Evolutionary conservation across 2,888 invertebrate species (phyloP), one percentile per base, ranked within the genome.

Genomic region (Mythimna albipuncta): DNA sequence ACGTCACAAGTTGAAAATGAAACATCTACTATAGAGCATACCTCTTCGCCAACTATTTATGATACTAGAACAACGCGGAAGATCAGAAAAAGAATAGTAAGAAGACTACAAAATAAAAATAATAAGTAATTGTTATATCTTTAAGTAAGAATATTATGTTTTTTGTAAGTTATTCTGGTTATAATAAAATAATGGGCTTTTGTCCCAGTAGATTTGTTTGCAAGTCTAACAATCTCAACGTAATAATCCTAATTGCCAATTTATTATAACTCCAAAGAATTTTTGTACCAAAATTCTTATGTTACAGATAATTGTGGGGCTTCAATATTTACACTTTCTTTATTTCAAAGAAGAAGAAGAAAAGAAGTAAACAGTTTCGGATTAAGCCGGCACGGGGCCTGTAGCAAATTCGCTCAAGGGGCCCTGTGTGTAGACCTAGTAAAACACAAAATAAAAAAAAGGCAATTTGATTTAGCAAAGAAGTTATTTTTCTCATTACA

Each of bases 81-180:
- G 77, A 90, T 81, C 69, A 87, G 87, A 69, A 90, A 91, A 70
- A 84, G 85, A 75, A 64, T 88, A 13, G 76, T 79, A 3, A 87
- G 88, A 58, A 90, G 86, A 77, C 77, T 88, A 47, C 84, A 84
- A 54, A 87, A 86, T 58, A 92, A 89, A 87, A 81, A 69, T 67
- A 89, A 88, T 84, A 62, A 66, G 47, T n/a, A 59, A 21, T 58
- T 1, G 2, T 38, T 11, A 38, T 21, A 55, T 55, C 32, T 26
- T 21, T 2, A 3, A 50, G 52, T 58, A 26, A 26, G 10, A 52
- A 55, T 55, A 54, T 70, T 65, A 54, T n/a, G 16, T 59, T 47
- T 55, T 50, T 55, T 50, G 6, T 62, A 58, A 54, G 11, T 47
- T 54, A n/a, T n/a, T 59, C 9, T 69, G 63, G 52, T 35, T 54